Conservation (phyloP, 2,797 vertebrate genomes). For the Sylvilagus floridanus region DNA sequence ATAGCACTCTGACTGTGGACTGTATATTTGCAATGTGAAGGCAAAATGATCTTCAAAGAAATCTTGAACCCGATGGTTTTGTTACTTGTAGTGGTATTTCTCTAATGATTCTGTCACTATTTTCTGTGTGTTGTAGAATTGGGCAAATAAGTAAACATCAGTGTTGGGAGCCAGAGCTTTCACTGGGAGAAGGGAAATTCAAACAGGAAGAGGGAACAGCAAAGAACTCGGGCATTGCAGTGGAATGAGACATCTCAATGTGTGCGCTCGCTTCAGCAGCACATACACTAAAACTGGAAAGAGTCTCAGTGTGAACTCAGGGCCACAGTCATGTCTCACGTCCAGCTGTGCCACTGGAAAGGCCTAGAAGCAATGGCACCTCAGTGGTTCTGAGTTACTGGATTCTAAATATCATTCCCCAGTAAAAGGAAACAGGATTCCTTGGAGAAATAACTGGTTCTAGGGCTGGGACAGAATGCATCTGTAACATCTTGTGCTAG, state of each 20-base stretch:
- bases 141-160: conserved; percentile 2
- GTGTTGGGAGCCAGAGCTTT: neutral
- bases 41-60: conserved; percentile 45
- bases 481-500: neutral
- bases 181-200: neutral
- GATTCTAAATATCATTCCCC: conserved; percentile 6
- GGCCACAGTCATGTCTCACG: neutral
- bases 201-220: neutral
- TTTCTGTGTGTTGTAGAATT: neutral
- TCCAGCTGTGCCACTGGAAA: neutral
- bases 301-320: too few relatives aligned
- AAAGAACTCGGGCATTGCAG: conserved; percentile 9
- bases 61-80: conserved; percentile 25
- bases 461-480: neutral
- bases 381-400: neutral
- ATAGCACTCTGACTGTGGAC: neutral
- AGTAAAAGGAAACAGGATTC: neutral
- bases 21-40: neutral
- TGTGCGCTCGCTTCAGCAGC: too few relatives aligned
- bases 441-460: neutral
- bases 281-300: too few relatives aligned
- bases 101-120: neutral
- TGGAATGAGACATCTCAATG: neutral
- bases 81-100: neutral
- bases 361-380: neutral